These are phyloP conservation scores for Pelmatolapia mariae DNA, from an alignment of 2,113 vertebrate genomes.

Conservation along the genomic window DNA sequence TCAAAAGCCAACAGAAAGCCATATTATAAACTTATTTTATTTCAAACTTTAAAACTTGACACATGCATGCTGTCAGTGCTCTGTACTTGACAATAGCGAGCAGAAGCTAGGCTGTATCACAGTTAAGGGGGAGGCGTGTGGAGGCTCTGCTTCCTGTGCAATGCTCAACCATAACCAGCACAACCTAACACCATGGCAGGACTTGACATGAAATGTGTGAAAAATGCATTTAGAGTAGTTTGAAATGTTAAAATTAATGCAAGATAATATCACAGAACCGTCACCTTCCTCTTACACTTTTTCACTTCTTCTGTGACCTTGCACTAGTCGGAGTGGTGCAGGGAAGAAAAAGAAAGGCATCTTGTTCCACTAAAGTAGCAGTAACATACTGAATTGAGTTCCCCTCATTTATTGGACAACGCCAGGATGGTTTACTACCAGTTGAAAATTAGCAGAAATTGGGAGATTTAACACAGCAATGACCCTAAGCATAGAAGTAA, in stretches of 20 bases:
- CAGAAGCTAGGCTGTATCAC: background rate
- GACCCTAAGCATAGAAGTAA: background rate
- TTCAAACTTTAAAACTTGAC: background rate
- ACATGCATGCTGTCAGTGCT: background rate
- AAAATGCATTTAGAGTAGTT: background rate
- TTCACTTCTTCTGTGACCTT: background rate
- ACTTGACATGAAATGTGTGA: conserved; percentile 15
- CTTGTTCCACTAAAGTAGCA: background rate
- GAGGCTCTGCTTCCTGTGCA: background rate
- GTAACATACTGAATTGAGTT: background rate
- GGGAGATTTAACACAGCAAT: background rate
- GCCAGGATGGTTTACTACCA: background rate
- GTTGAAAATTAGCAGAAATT: background rate
- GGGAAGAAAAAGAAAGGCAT: background rate
- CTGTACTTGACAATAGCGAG: background rate
- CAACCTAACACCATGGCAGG: background rate
- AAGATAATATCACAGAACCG: background rate
- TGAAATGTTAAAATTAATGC: background rate
- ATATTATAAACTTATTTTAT: background rate
- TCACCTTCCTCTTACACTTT: background rate
- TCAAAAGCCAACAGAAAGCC: background rate
- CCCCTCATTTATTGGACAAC: background rate
- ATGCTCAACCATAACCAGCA: background rate
- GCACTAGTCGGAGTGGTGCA: background rate
- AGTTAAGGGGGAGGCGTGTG: background rate